Evolutionary conservation across 2,888 invertebrate species (phyloP).

Genomic region (Phasia obesa): DNA sequence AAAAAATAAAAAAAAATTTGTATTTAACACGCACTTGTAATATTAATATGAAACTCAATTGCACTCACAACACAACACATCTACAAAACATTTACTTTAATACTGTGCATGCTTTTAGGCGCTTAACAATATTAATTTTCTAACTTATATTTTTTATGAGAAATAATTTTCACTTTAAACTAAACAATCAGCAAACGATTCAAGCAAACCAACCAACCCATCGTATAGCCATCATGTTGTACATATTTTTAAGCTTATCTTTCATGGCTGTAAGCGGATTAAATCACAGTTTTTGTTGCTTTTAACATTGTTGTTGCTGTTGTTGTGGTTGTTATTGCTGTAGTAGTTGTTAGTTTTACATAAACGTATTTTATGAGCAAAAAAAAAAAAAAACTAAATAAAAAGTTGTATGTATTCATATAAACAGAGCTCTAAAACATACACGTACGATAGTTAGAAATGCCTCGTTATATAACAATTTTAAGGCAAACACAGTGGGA

Average conservation of each 20-base stretch:
- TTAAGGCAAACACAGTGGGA: slow-evolving; percentile 34
- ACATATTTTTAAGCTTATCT: slow-evolving; percentile 71
- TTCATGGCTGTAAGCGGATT: slow-evolving; percentile 73
- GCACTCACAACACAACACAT: slow-evolving; percentile 2
- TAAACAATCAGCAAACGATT: slow-evolving; percentile 45
- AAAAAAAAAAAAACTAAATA: too few species aligned
- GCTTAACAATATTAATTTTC: slow-evolving; percentile 38
- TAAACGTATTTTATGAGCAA: slow-evolving; percentile 38
- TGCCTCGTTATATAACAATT: slow-evolving; percentile 30
- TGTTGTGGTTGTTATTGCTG: slow-evolving; percentile 35
- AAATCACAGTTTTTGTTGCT: slow-evolving; percentile 71
- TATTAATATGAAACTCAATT: background rate
- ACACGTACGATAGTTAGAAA: slow-evolving; percentile 8
- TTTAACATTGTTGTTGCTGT: slow-evolving; percentile 27
- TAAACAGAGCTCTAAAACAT: background rate
- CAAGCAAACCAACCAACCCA: slow-evolving; percentile 17
- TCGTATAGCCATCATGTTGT: slow-evolving; percentile 42
- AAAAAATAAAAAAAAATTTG: background rate
- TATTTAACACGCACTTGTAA: slow-evolving; percentile 37
- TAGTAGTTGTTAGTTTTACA: slow-evolving; percentile 61
- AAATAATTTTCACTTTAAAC: slow-evolving; percentile 58
- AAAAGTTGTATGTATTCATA: slow-evolving; percentile 13
- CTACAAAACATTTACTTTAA: slow-evolving; percentile 53
- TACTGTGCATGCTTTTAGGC: slow-evolving; percentile 47
- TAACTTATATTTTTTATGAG: slow-evolving; percentile 24